phyloP scores from a whole-genome alignment of 2,113 vertebrate genomes.

The Rissa tridactyla region DNA sequence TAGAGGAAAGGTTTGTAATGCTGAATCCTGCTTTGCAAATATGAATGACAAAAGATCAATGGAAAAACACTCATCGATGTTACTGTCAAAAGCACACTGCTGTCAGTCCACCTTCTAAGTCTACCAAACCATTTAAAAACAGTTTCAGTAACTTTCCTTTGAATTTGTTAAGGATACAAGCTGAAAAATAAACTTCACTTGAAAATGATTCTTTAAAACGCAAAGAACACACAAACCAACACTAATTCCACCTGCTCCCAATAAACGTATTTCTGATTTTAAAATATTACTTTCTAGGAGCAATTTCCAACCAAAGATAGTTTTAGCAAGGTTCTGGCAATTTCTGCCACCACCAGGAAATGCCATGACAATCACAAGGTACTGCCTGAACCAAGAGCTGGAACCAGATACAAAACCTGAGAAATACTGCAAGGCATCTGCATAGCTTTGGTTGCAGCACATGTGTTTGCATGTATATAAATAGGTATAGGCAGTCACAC shows the following conservation, averaged over 20 bases:
- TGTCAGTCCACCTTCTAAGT: background rate
- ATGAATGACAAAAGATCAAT: background rate
- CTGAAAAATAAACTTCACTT: background rate
- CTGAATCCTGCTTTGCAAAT: background rate
- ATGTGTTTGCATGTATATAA: accelerated
- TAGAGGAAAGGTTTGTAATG: conserved; percentile 82
- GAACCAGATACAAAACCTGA: background rate
- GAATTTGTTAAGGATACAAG: background rate
- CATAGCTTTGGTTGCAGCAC: background rate
- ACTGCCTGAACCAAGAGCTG: background rate
- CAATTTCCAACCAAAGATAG: background rate
- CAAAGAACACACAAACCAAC: background rate
- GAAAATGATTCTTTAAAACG: background rate
- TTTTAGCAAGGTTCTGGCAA: background rate
- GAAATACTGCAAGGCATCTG: background rate
- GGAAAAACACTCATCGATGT: background rate
- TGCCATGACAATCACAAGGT: background rate
- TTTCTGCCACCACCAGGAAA: background rate
- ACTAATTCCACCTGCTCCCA: background rate
- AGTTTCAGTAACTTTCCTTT: background rate
- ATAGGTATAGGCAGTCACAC: background rate
- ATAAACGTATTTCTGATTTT: background rate
- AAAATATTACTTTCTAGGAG: background rate
- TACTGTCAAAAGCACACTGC: background rate
- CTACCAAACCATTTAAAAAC: background rate